Percentiles rank a stretch among this genome's conserved stretches.
Conservation (phyloP, 2,888 invertebrate genomes). For the Saturnia japonica region DNA sequence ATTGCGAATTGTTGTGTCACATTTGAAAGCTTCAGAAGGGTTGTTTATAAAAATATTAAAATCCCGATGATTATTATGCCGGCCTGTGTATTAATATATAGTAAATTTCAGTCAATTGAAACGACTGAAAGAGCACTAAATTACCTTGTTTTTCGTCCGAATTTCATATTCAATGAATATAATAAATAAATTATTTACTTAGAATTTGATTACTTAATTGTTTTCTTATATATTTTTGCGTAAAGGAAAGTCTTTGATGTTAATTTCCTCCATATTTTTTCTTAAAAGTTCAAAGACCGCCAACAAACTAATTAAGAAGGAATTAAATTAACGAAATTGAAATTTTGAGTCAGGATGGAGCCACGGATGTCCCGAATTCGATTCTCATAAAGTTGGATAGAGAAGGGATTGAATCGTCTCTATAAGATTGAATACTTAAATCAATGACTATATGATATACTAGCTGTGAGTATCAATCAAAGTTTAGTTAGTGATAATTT, state of each 20-base stretch:
- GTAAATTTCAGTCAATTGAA: not conserved
- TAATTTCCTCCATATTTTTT: constrained; percentile 1
- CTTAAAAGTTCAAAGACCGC: constrained; percentile 9
- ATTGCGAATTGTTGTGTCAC: too few species aligned
- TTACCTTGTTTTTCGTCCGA: not conserved
- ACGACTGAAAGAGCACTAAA: not conserved
- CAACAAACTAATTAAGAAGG: constrained; percentile 10
- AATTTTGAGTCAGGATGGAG: not conserved
- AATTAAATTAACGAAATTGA: not conserved
- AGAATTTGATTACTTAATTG: not conserved
- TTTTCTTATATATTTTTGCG: not conserved
- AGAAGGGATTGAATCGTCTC: not conserved
- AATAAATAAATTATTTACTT: not conserved
- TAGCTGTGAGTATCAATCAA: too few species aligned
- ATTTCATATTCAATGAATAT: not conserved
- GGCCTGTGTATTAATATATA: not conserved
- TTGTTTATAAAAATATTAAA: not conserved
- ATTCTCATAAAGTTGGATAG: not conserved
- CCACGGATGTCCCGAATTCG: not conserved
- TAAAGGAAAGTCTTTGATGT: constrained; percentile 12
- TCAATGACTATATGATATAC: too few species aligned
- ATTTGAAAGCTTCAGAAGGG: too few species aligned
- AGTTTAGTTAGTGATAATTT: too few species aligned
- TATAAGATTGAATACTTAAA: not conserved
- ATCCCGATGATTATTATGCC: not conserved